Conservation (phyloP, 2,113 vertebrate species). For the Tetrao urogallus region DNA sequence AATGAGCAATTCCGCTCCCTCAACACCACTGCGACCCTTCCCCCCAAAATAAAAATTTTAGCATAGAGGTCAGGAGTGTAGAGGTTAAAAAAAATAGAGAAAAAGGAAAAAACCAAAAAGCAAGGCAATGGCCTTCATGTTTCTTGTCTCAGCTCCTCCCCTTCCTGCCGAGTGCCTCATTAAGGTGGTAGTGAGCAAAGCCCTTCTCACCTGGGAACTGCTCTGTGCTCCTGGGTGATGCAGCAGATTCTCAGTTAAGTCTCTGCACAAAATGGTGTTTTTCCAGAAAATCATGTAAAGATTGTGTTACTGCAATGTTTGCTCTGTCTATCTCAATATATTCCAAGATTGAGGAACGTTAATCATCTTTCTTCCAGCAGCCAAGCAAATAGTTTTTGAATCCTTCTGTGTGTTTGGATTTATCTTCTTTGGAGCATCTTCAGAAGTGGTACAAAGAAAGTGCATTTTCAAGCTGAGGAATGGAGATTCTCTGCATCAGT, state of each 20-base stretch:
- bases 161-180: background rate
- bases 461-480: background rate
- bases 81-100: background rate
- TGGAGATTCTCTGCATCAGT: background rate
- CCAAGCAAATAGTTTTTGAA: background rate
- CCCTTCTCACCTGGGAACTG: accelerated
- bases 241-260: background rate
- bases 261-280: accelerated
- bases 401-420: background rate
- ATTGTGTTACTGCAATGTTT: accelerated
- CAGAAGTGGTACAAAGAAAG: background rate
- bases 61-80: accelerated
- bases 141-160: background rate
- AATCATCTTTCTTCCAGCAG: background rate
- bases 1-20: background rate
- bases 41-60: background rate
- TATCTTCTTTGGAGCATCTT: background rate
- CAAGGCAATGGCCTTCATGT: background rate
- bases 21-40: background rate
- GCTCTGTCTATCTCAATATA: accelerated
- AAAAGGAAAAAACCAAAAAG: background rate
- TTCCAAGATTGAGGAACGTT: background rate
- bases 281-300: accelerated
- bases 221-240: background rate
- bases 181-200: accelerated